phyloP scores from a whole-genome alignment of 2,888 invertebrate genomes.

The Napeogenes inachia region DNA sequence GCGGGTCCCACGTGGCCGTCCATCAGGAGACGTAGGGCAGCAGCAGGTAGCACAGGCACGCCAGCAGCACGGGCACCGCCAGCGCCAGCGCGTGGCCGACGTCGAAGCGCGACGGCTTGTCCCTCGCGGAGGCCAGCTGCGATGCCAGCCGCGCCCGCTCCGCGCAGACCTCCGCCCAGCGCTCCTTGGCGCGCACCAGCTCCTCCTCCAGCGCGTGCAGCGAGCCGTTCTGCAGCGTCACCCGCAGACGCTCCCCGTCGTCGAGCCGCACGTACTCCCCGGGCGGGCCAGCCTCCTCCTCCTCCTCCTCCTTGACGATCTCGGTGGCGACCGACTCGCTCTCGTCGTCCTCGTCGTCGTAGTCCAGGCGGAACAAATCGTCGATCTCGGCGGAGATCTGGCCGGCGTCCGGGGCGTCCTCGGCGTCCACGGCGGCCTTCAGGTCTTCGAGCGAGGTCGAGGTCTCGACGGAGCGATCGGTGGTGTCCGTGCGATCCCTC shows the following conservation, averaged over 20 bases:
- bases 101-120: constrained; percentile 75
- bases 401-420: constrained; percentile 45
- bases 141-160: constrained; percentile 79
- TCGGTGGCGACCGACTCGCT: constrained; percentile 63
- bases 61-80: constrained; percentile 76
- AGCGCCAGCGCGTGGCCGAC: constrained; percentile 77
- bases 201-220: constrained; percentile 84
- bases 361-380: constrained; percentile 69
- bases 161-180: constrained; percentile 80
- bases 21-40: constrained; percentile 80
- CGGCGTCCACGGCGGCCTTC: constrained; percentile 24
- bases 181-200: constrained; percentile 83
- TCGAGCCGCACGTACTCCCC: constrained; percentile 50
- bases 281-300: constrained; percentile 12
- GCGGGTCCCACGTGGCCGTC: constrained; percentile 77
- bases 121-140: constrained; percentile 78
- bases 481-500: constrained; percentile 35
- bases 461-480: constrained; percentile 37
- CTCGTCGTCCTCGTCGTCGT: constrained; percentile 66
- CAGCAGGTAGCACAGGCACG: constrained; percentile 78
- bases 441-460: constrained; percentile 43
- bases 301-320: constrained; percentile 44
- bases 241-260: constrained; percentile 47
- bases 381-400: constrained; percentile 68
- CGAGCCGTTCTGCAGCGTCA: constrained; percentile 70